A percentile compares a stretch with the other conserved stretches of the same genome.
Conservation (phyloP, 2,113 vertebrate genomes). For the Phalacrocorax pelagicus region DNA sequence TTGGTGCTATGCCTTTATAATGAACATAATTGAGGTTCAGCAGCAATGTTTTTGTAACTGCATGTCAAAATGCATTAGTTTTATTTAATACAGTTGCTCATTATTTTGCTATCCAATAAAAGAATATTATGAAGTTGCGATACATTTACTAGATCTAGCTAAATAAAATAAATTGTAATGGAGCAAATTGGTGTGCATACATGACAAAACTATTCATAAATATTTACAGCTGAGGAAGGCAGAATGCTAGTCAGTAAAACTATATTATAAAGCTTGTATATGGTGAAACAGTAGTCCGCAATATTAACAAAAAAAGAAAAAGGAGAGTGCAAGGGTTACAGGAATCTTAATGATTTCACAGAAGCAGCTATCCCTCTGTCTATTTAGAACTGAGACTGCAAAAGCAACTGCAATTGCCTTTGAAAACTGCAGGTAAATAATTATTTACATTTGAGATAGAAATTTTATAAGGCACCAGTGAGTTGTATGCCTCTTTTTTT, state of each 20-base stretch:
- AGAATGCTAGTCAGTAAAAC: background rate
- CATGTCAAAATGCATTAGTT: background rate
- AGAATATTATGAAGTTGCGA: background rate
- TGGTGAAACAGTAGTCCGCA: background rate
- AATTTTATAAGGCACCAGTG: background rate
- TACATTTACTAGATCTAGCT: background rate
- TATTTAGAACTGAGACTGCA: background rate
- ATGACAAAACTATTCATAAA: background rate
- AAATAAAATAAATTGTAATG: background rate
- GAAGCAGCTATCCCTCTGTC: background rate
- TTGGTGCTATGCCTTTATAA: background rate
- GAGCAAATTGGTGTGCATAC: background rate
- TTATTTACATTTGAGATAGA: background rate
- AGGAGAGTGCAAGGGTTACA: background rate
- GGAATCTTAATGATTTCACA: background rate
- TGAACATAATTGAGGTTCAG: background rate
- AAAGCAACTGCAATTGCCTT: background rate
- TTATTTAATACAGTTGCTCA: background rate
- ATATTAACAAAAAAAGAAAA: background rate
- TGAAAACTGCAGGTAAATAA: background rate
- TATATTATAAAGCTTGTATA: background rate
- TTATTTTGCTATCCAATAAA: background rate
- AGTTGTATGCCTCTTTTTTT: background rate
- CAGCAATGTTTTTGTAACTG: background rate
- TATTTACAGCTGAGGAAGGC: background rate